Evolutionary conservation across 1,140 invertebrate genomes (phyloP).

Genomic region (Tetramorium alpestre): DNA sequence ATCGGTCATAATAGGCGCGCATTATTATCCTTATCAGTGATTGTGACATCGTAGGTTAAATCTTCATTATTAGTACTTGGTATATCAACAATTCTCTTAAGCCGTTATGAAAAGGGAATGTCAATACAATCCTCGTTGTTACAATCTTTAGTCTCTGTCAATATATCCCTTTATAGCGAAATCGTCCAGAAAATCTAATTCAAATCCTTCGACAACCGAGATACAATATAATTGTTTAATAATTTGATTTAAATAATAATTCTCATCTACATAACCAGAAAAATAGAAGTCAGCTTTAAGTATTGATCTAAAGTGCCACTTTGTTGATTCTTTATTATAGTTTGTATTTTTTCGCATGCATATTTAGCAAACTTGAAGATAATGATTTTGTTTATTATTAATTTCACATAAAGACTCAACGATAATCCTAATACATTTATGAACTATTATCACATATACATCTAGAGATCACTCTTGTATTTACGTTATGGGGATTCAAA

Average conservation of each 20-base stretch:
- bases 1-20: conserved; percentile 18
- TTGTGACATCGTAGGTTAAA: conserved; percentile 19
- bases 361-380: not conserved
- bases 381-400: not conserved
- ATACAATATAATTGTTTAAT: not conserved
- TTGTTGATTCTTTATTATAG: not conserved
- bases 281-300: not conserved
- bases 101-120: conserved; percentile 62
- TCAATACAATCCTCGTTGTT: conserved; percentile 61
- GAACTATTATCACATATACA: not conserved
- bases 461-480: not conserved
- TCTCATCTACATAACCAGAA: not conserved
- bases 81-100: conserved; percentile 42
- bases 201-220: conserved; percentile 6
- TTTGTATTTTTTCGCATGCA: not conserved
- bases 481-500: not conserved
- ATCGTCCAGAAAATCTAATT: conserved; percentile 62
- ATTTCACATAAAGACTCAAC: not conserved
- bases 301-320: not conserved
- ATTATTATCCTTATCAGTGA: conserved; percentile 42
- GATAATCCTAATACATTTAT: not conserved
- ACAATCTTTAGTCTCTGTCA: conserved; percentile 56
- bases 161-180: conserved; percentile 63
- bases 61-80: conserved; percentile 1
- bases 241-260: not conserved